phyloP scores from a whole-genome alignment of 64 coral and sea anemone genomes.

The Pocillopora verrucosa region DNA sequence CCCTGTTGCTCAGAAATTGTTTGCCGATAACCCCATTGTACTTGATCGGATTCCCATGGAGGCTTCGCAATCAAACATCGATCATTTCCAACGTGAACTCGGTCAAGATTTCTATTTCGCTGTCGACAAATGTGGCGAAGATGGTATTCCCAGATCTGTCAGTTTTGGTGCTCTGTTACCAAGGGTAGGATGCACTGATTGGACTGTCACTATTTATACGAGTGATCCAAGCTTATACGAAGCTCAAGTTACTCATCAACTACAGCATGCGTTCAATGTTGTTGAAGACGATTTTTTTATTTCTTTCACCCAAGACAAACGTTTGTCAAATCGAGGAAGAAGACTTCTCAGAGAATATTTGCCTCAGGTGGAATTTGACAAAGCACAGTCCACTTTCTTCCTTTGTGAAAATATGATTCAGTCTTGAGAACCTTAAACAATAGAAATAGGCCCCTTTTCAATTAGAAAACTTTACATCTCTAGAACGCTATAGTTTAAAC shows the following conservation, averaged over 20 bases:
- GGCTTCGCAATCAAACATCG: slow-evolving; percentile 13
- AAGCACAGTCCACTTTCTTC: neutral
- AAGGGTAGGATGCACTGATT: neutral
- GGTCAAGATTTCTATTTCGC: slow-evolving; percentile 30
- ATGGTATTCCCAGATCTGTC: slow-evolving; percentile 30
- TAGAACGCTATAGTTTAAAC: no score
- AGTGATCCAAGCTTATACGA: slow-evolving; percentile 7
- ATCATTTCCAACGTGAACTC: slow-evolving; percentile 3
- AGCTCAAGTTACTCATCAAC: slow-evolving; percentile 38
- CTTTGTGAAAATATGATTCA: no score
- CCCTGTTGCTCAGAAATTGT: neutral
- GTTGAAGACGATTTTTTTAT: slow-evolving; percentile 9
- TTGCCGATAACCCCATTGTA: neutral
- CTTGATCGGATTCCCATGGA: neutral
- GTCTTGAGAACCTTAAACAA: no score
- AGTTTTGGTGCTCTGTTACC: slow-evolving; percentile 10
- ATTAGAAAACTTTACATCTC: no score
- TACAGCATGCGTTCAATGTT: neutral
- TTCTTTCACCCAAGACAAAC: neutral
- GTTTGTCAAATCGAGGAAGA: slow-evolving; percentile 32
- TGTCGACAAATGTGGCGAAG: slow-evolving; percentile 14
- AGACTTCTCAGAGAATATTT: slow-evolving; percentile 52
- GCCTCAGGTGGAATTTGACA: slow-evolving; percentile 15
- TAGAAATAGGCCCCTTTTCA: no score
- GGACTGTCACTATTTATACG: slow-evolving; percentile 1